Percentiles rank a stretch among this genome's conserved stretches.
Evolutionary conservation across 2,888 invertebrate genomes (phyloP).

Genomic region (Xylota sylvarum): DNA sequence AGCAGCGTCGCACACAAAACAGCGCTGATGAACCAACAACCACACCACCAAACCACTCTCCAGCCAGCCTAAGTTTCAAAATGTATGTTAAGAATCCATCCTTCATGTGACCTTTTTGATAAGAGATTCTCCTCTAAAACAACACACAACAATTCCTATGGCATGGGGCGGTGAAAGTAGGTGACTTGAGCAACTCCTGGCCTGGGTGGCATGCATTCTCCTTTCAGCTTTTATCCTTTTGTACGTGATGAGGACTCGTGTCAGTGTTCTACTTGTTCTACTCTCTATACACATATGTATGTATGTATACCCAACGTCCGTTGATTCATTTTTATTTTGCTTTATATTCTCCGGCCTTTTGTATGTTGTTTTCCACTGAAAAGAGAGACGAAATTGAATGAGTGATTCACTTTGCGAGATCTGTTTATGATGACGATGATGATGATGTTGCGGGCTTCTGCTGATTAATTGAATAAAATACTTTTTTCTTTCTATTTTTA

Average conservation of each 20-base stretch:
- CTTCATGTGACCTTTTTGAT: slow-evolving; percentile 77
- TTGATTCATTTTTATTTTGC: slow-evolving; percentile 59
- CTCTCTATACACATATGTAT: slow-evolving; percentile 1
- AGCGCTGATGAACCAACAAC: slow-evolving; percentile 40
- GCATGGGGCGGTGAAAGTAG: slow-evolving; percentile 50
- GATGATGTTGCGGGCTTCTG: slow-evolving; percentile 59
- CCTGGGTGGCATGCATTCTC: slow-evolving; percentile 45
- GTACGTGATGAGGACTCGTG: slow-evolving; percentile 47
- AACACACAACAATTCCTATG: slow-evolving; percentile 42
- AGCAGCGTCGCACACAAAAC: slow-evolving; percentile 11
- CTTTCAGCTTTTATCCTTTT: slow-evolving; percentile 62
- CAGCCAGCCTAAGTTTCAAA: slow-evolving; percentile 8
- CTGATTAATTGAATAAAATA: slow-evolving; percentile 67
- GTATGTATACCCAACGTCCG: slow-evolving; percentile 23
- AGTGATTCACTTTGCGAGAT: slow-evolving; percentile 71
- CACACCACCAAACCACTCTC: slow-evolving; percentile 23
- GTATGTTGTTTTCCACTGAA: slow-evolving; percentile 25
- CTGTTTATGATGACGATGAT: slow-evolving; percentile 60
- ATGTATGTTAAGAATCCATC: slow-evolving; percentile 75
- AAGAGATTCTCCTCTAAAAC: slow-evolving; percentile 64
- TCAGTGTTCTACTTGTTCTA: slow-evolving; percentile 58
- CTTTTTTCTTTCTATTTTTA: slow-evolving; percentile 30
- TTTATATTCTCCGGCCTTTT: slow-evolving; percentile 34
- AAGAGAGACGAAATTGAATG: slow-evolving; percentile 58
- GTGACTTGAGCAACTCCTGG: slow-evolving; percentile 43